These are phyloP conservation scores for Ornithorhynchus anatinus DNA, from an alignment of 2,113 vertebrate species.

Conservation along the genomic window DNA sequence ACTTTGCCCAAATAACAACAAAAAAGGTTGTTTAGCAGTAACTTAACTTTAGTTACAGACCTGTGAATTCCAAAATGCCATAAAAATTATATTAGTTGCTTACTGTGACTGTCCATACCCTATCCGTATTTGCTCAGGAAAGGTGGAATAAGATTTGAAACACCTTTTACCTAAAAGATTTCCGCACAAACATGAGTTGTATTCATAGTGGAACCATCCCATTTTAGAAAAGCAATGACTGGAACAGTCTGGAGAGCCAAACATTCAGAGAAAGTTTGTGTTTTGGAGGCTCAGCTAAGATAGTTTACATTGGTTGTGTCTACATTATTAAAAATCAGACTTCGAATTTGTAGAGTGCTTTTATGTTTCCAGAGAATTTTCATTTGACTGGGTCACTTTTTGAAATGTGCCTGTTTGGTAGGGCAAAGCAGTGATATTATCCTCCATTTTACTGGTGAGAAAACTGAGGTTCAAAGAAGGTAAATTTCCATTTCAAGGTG, in stretches of 20 bases:
- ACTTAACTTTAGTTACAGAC: not conserved
- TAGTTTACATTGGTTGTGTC: too few species aligned
- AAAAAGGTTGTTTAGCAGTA: slow-evolving; percentile 1
- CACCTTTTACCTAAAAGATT: not conserved
- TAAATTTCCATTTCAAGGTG: too few species aligned
- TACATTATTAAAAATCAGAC: too few species aligned
- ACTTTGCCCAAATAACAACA: not conserved
- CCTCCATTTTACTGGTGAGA: too few species aligned
- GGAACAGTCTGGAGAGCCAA: not conserved
- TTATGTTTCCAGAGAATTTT: too few species aligned
- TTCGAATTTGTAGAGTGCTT: too few species aligned
- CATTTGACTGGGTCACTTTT: too few species aligned
- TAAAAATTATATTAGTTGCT: not conserved
- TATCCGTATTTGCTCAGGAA: not conserved
- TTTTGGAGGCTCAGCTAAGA: too few species aligned
- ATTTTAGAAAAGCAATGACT: not conserved
- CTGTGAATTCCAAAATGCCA: not conserved
- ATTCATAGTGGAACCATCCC: not conserved
- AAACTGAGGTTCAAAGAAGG: too few species aligned
- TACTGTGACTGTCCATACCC: not conserved
- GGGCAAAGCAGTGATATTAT: too few species aligned
- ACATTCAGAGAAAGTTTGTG: not conserved
- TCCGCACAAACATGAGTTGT: not conserved
- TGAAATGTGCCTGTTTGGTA: too few species aligned
- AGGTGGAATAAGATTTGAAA: not conserved